phyloP scores from a whole-genome alignment of 2,797 vertebrate genomes.

The Tiaroga cobitis region DNA sequence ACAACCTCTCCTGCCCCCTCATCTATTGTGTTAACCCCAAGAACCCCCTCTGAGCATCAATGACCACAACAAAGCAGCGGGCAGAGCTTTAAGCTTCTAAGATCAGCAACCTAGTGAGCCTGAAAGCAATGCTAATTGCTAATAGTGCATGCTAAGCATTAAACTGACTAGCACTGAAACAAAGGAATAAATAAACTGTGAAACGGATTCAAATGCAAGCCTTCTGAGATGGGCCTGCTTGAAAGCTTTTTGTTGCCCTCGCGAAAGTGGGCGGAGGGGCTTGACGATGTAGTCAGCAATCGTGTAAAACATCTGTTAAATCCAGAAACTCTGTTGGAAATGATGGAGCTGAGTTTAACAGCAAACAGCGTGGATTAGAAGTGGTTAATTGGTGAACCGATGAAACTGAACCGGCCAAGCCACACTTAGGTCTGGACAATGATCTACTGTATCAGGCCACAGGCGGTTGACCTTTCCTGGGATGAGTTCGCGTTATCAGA shows the following conservation, averaged over 20 bases:
- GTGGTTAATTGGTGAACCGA: slow-evolving; percentile 51
- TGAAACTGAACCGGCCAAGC: slow-evolving; percentile 19
- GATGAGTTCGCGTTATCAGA: slow-evolving; percentile 62
- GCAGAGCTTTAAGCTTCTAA: slow-evolving; percentile 74
- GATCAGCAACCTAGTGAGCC: slow-evolving; percentile 72
- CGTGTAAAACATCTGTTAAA: slow-evolving; percentile 79
- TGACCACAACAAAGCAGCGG: slow-evolving; percentile 80
- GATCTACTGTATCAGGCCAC: slow-evolving; percentile 56
- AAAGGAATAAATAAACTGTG: slow-evolving; percentile 88
- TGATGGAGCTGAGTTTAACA: slow-evolving; percentile 76
- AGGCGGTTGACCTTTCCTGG: slow-evolving; percentile 59
- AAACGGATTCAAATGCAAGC: slow-evolving; percentile 80
- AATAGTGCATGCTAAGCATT: slow-evolving; percentile 78
- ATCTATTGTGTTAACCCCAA: slow-evolving; percentile 83
- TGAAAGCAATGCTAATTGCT: slow-evolving; percentile 84
- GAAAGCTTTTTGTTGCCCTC: slow-evolving; percentile 75
- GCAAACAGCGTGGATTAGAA: slow-evolving; percentile 47
- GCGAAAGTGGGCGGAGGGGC: slow-evolving; percentile 76
- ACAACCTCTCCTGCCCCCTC: slow-evolving; percentile 57
- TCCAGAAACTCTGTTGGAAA: slow-evolving; percentile 74
- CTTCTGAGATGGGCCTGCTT: slow-evolving; percentile 76
- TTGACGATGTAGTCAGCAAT: slow-evolving; percentile 78
- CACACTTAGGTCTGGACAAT: slow-evolving; percentile 55
- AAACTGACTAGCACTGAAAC: slow-evolving; percentile 84
- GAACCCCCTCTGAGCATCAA: slow-evolving; percentile 80